Percentiles rank a stretch among this genome's conserved stretches.
Conservation (phyloP, 2,888 invertebrate species). For the Dione juno region DNA sequence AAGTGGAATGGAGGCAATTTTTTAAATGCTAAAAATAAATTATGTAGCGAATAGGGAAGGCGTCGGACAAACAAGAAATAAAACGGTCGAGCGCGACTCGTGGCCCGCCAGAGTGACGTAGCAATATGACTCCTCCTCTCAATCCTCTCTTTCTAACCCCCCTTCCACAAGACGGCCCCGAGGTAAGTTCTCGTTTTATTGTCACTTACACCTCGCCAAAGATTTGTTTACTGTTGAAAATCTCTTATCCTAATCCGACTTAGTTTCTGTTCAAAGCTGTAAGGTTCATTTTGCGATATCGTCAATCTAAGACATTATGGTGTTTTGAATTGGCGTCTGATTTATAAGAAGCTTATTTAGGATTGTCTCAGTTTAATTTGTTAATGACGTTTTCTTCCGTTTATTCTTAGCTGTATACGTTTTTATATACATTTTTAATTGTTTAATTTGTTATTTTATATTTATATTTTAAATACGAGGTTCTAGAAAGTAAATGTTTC, state of each 20-base stretch:
- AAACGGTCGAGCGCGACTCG: constrained; percentile 71
- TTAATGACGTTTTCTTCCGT: constrained; percentile 40
- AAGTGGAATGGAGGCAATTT: constrained; percentile 75
- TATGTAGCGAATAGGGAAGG: constrained; percentile 77
- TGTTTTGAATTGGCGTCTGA: constrained; percentile 27
- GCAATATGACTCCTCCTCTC: constrained; percentile 58
- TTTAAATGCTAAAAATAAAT: constrained; percentile 83
- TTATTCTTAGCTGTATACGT: background rate
- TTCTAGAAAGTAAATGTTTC: background rate
- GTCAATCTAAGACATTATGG: constrained; percentile 7
- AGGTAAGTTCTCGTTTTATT: constrained; percentile 81
- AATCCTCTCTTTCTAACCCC: constrained; percentile 37
- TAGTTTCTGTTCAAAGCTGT: constrained; percentile 47
- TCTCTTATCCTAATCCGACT: constrained; percentile 50
- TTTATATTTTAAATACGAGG: background rate
- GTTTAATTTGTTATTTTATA: background rate
- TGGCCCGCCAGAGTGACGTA: constrained; percentile 63
- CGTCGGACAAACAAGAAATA: constrained; percentile 78
- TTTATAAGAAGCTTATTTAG: constrained; percentile 71
- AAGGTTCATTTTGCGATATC: constrained; percentile 52
- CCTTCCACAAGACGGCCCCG: constrained; percentile 78
- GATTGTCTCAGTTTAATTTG: constrained; percentile 55
- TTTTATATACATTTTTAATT: background rate
- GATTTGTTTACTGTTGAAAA: constrained; percentile 67
- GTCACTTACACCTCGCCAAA: constrained; percentile 80